A percentile compares a stretch with the other conserved stretches of the same genome.
Conservation (phyloP, 2,797 vertebrate genomes). For the Apodemus agrarius region DNA sequence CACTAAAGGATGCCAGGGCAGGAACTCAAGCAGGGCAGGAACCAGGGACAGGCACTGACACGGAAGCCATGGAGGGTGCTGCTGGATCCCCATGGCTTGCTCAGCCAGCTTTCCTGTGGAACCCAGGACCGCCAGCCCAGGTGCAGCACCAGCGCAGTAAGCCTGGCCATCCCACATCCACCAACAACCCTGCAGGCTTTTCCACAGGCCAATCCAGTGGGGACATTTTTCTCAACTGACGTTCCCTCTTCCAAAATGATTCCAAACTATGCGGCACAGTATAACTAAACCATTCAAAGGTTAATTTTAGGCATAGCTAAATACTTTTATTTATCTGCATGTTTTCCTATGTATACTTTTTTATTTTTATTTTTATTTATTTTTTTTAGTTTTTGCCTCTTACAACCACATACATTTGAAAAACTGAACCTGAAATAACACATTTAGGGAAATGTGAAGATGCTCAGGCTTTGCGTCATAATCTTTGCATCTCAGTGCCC, state of each 20-base stretch:
- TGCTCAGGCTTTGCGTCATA: neutral
- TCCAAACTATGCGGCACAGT: neutral
- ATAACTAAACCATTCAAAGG: slow-evolving; percentile 24
- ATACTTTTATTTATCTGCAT: slow-evolving; percentile 54
- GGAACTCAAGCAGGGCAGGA: neutral
- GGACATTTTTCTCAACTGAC: neutral
- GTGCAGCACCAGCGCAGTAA: too few species aligned
- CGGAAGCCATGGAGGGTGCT: neutral
- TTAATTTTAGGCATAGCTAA: slow-evolving; percentile 40
- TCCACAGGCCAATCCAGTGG: neutral
- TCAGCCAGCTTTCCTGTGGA: neutral
- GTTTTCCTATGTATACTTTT: too few species aligned
- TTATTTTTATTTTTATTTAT: too few species aligned
- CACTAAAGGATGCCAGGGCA: too few species aligned
- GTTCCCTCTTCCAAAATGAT: neutral
- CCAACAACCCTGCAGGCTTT: neutral
- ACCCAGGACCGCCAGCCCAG: neutral
- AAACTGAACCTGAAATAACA: slow-evolving; percentile 17
- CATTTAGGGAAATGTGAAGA: neutral
- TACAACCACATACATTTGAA: slow-evolving; percentile 32
- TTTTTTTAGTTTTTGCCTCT: slow-evolving; percentile 41
- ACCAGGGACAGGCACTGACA: too few species aligned
- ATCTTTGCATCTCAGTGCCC: neutral
- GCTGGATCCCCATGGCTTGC: neutral
- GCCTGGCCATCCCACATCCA: neutral